phyloP scores from a whole-genome alignment of 2,888 invertebrate genomes.

The Eristalis pertinax region DNA sequence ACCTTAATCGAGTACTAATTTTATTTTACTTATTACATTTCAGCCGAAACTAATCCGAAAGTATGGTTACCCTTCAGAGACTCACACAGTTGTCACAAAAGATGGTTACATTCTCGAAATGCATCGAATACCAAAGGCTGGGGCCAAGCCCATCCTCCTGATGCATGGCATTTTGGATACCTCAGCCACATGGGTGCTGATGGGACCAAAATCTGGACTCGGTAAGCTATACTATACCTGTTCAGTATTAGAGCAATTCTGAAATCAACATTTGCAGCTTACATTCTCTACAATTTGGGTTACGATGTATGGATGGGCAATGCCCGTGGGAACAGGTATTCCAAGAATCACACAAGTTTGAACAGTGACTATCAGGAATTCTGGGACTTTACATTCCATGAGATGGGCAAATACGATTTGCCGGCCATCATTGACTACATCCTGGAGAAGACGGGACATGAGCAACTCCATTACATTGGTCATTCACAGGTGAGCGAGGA shows the following conservation, averaged over 20 bases:
- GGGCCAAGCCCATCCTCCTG: constrained; percentile 83
- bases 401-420: constrained; percentile 89
- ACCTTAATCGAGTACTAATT: background rate
- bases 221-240: constrained; percentile 81
- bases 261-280: constrained; percentile 77
- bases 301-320: constrained; percentile 82
- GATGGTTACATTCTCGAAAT: constrained; percentile 91
- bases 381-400: constrained; percentile 87
- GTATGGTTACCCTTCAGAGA: constrained; percentile 86
- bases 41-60: constrained; percentile 84
- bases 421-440: constrained; percentile 91
- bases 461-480: constrained; percentile 88
- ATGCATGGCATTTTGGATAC: constrained; percentile 89
- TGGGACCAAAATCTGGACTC: constrained; percentile 86
- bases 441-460: constrained; percentile 83
- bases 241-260: background rate
- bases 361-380: constrained; percentile 81
- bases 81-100: constrained; percentile 86
- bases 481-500: constrained; percentile 85
- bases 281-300: constrained; percentile 80
- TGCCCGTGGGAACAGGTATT: constrained; percentile 81
- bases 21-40: constrained; percentile 15
- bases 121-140: constrained; percentile 87
- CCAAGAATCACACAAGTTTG: constrained; percentile 79
- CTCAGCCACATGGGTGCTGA: constrained; percentile 88